Conservation (phyloP, 2,113 vertebrate species). For the Epinephelus lanceolatus region DNA sequence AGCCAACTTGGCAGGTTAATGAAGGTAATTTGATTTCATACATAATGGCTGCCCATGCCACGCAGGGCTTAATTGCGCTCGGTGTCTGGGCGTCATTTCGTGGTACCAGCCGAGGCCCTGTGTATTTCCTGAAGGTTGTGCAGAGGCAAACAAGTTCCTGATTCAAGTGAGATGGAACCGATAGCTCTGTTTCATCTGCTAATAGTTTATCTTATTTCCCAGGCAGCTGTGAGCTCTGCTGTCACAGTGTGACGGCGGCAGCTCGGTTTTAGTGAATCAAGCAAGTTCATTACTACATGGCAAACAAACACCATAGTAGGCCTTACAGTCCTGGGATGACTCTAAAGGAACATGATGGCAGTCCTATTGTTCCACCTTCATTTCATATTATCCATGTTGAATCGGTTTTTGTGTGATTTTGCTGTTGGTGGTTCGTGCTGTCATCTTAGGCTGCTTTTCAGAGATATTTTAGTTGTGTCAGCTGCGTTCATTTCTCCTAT, state of each 20-base stretch:
- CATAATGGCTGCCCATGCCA: constrained; percentile 91
- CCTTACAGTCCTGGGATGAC: constrained; percentile 63
- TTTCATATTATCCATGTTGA: constrained; percentile 33
- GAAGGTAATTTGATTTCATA: constrained; percentile 97
- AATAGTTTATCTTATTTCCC: constrained; percentile 76
- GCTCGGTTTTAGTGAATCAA: constrained; percentile 69
- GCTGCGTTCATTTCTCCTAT: neutral
- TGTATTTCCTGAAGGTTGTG: constrained; percentile 74
- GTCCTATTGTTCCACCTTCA: constrained; percentile 42
- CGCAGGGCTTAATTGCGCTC: constrained; percentile 88
- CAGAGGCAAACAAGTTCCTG: constrained; percentile 75
- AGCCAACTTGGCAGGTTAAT: constrained; percentile 98
- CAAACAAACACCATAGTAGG: constrained; percentile 76
- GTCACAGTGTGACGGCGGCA: constrained; percentile 60
- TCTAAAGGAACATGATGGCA: constrained; percentile 59
- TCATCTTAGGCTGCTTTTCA: neutral
- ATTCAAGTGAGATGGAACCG: constrained; percentile 68
- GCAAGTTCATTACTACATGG: constrained; percentile 76
- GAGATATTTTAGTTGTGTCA: neutral
- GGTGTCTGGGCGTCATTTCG: constrained; percentile 87
- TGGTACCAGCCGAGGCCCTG: constrained; percentile 76
- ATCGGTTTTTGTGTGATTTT: constrained; percentile 13
- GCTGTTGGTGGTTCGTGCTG: neutral
- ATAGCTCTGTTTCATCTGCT: constrained; percentile 72
- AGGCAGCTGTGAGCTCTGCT: constrained; percentile 65